Base-by-base conservation (phyloP, 30 jellyfish, hydroid and myxozoan genomes). In the Aurelia sp. region DNA sequence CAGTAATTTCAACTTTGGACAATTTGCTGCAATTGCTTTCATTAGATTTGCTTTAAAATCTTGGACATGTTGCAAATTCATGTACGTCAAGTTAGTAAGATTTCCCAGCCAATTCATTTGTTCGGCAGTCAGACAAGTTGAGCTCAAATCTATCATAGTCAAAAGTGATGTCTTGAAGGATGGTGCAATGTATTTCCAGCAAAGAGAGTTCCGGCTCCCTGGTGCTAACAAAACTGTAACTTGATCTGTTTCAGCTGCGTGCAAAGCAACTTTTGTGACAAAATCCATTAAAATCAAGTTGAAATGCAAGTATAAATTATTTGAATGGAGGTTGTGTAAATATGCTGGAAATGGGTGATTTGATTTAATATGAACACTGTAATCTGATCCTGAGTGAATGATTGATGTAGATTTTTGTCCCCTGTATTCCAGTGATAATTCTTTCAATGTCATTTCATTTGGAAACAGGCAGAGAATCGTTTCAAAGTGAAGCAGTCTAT, bases 21-120 rank as follows among this genome's bases (percentile, higher is more conserved):
- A 81, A 74, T 94, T 94, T 6, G 37, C 19, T 17, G 97, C 99
- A 33, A 94, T 77, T 17, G 85, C 96, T 67, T 80, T 89, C 96
- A 94, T 84, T 22, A 94, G 87, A 65, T 94, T 94, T 35, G 86
- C 80, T 73, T 94, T 94, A 57, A 94, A 89, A 40, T 80, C 78
- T 15, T 69, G 74, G 9, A 88, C 97, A 85, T 85, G 89, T 30
- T 87, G 89, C 41, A 94, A 77, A 61, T 86, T 85, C 63, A 94
- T 19, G 69, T 79, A 75, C 3, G 91, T 86, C 78, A 94, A 60
- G 19, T 81, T 89, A 13, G 71, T 91, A 50, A 94, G 87, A n/a
- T 74, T 81, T 12, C 97, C 96, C 27, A 94, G 92, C 99, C 99
- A 94, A 67, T 97, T 79, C 86, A 94, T 94, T 70, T 82, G 93